These are phyloP conservation scores for Amblyteles armatorius DNA, from an alignment of 2,888 invertebrate genomes.

Conservation along the genomic window DNA sequence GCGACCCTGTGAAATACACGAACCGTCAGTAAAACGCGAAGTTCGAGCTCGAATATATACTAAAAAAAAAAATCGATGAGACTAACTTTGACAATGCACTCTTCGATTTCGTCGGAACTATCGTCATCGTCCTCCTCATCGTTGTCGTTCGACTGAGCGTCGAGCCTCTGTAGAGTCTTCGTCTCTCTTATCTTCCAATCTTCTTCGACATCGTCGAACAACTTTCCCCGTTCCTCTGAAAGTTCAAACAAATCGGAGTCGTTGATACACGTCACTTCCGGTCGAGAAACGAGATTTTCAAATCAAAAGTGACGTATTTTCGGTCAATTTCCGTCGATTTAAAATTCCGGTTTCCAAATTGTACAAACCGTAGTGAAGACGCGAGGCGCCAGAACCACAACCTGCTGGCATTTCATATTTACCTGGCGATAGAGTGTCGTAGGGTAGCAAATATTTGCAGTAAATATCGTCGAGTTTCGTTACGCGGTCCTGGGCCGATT, in stretches of 20 bases:
- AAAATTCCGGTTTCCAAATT: too few species aligned
- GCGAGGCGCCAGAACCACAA: too few species aligned
- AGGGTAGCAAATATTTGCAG: conserved; percentile 95
- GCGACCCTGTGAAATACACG: conserved; percentile 85
- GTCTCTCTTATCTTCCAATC: conserved; percentile 90
- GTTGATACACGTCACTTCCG: too few species aligned
- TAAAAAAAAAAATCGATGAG: conserved; percentile 34
- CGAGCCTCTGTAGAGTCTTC: conserved; percentile 84
- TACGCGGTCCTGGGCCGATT: conserved; percentile 91
- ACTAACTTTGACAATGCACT: conserved; percentile 90
- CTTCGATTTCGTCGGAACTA: conserved; percentile 87
- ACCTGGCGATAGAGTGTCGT: conserved; percentile 92
- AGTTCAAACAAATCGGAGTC: conserved; percentile 27
- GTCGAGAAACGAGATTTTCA: too few species aligned
- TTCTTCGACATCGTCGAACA: conserved; percentile 90
- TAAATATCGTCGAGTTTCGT: conserved; percentile 95
- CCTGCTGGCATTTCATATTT: background rate
- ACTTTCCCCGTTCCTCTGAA: conserved; percentile 90
- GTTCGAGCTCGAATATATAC: background rate
- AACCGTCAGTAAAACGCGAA: background rate
- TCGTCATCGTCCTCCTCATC: conserved; percentile 85
- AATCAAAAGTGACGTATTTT: too few species aligned
- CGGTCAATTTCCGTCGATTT: too few species aligned
- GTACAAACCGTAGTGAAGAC: too few species aligned
- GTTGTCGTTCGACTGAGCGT: conserved; percentile 79